Evolutionary conservation across 1,140 invertebrate genomes (phyloP).

Genomic region (Drosophila carrolli): DNA sequence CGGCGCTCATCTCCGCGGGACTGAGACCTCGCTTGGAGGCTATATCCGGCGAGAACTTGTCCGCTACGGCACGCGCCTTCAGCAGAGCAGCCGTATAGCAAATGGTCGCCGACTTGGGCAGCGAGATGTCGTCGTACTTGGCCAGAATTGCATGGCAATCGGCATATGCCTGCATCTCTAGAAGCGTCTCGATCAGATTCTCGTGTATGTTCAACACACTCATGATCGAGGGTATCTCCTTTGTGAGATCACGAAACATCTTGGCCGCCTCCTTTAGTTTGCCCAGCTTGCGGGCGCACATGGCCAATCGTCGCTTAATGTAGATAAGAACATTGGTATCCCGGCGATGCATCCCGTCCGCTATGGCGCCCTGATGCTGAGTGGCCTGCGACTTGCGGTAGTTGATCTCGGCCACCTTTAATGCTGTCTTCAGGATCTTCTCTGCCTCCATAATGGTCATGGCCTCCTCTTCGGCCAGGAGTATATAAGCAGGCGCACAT

Average conservation of each 20-base stretch:
- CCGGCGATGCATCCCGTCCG: slow-evolving; percentile 93
- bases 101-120: slow-evolving; percentile 98
- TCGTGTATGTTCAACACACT: slow-evolving; percentile 98
- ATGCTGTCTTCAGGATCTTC: slow-evolving; percentile 93
- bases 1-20: slow-evolving; percentile 96
- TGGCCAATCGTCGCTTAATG: slow-evolving; percentile 96
- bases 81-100: slow-evolving; percentile 98
- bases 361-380: slow-evolving; percentile 90
- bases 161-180: slow-evolving; percentile 98
- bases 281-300: slow-evolving; percentile 98
- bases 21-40: slow-evolving; percentile 94
- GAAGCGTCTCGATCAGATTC: slow-evolving; percentile 97
- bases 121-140: slow-evolving; percentile 97
- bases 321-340: slow-evolving; percentile 98
- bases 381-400: slow-evolving; percentile 91
- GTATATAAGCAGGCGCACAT: slow-evolving; percentile 97
- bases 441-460: slow-evolving; percentile 96
- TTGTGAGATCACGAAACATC: slow-evolving; percentile 98
- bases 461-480: slow-evolving; percentile 98
- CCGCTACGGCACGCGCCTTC: slow-evolving; percentile 96
- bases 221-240: slow-evolving; percentile 97
- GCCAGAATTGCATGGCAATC: slow-evolving; percentile 97
- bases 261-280: slow-evolving; percentile 97
- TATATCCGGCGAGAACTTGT: slow-evolving; percentile 96
- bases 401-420: slow-evolving; percentile 94